These are phyloP conservation scores for Neodontobutis hainanensis DNA, from an alignment of 2,113 vertebrate species.

Conservation along the genomic window DNA sequence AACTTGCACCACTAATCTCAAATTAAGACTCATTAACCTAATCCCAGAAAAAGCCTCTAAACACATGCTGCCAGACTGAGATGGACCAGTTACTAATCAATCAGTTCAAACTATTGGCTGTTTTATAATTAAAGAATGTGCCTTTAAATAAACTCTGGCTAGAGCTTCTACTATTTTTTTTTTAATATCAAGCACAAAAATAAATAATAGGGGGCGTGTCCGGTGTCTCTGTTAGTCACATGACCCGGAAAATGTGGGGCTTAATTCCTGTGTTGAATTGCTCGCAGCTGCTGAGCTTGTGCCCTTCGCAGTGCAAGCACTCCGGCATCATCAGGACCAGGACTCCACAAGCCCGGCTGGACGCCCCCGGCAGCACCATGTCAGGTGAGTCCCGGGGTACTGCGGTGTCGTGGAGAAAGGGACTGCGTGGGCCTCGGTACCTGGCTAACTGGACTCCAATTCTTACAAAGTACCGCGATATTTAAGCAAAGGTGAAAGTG, in stretches of 20 bases:
- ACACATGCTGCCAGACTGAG: neutral
- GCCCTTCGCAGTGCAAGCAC: conserved; percentile 46
- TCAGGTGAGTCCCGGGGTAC: conserved; percentile 57
- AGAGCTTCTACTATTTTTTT: neutral
- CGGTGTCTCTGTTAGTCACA: conserved; percentile 49
- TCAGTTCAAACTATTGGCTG: neutral
- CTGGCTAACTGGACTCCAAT: neutral
- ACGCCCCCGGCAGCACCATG: conserved; percentile 55
- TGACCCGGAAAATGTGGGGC: conserved; percentile 74
- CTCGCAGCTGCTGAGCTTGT: conserved; percentile 64
- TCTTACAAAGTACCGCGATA: conserved; percentile 2
- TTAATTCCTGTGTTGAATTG: conserved; percentile 64
- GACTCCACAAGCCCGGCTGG: conserved; percentile 23
- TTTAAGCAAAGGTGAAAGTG: neutral
- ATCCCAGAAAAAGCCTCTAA: neutral
- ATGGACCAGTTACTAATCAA: neutral
- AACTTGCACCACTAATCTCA: neutral
- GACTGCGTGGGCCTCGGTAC: conserved; percentile 15
- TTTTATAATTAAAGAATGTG: neutral
- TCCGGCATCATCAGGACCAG: conserved; percentile 14
- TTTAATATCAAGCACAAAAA: neutral
- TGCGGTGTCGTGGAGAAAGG: conserved; percentile 10
- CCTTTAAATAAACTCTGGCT: neutral
- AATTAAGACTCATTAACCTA: neutral
- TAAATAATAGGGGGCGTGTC: conserved; percentile 55